phyloP scores from a whole-genome alignment of 2,888 invertebrate species.

The Habrosyne pyritoides region DNA sequence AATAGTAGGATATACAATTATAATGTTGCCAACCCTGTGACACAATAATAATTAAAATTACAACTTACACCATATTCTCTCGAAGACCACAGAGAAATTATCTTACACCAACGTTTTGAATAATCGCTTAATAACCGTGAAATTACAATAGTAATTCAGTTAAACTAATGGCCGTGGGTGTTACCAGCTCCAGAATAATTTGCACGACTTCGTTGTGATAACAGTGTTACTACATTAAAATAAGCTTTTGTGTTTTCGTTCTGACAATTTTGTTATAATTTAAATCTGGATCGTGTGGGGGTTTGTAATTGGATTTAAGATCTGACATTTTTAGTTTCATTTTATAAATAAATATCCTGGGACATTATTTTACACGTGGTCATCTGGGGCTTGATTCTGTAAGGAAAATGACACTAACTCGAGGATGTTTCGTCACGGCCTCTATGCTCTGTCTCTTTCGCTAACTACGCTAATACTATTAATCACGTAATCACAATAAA shows the following conservation, averaged over 20 bases:
- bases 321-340: too few species aligned
- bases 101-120: not conserved
- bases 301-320: too few species aligned
- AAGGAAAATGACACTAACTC: too few species aligned
- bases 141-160: constrained; percentile 4
- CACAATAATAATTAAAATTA: not conserved
- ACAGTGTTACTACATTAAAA: constrained; percentile 3
- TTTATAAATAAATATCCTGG: too few species aligned
- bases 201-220: not conserved
- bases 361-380: too few species aligned
- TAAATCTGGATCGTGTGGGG: not conserved
- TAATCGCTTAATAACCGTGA: constrained; percentile 2
- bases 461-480: too few species aligned
- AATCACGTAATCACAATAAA: too few species aligned
- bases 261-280: not conserved
- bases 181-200: not conserved
- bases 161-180: constrained; percentile 1
- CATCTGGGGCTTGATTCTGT: too few species aligned
- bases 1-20: too few species aligned
- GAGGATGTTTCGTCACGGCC: too few species aligned
- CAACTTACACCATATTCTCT: not conserved
- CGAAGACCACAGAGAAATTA: not conserved
- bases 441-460: too few species aligned
- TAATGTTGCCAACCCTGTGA: not conserved
- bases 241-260: not conserved